These are phyloP conservation scores for Drosophila colorata DNA, from an alignment of 2,888 invertebrate genomes.

Conservation along the genomic window DNA sequence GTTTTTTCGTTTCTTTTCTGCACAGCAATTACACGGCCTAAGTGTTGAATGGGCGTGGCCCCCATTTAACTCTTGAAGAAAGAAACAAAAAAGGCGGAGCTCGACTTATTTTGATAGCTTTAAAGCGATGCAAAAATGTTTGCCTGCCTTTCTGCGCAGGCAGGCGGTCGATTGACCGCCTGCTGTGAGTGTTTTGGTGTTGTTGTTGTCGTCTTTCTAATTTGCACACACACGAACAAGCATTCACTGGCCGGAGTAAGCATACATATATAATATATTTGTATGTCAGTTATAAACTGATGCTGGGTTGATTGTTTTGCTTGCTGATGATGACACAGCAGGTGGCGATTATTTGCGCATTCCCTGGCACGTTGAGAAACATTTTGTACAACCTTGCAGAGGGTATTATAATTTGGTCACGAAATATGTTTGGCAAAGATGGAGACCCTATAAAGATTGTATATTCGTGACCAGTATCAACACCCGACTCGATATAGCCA, in stretches of 20 bases:
- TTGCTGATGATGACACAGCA: slow-evolving; percentile 20
- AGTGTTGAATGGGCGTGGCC: slow-evolving; percentile 28
- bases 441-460: too few relatives aligned
- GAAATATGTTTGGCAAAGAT: neutral
- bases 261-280: neutral
- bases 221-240: slow-evolving; percentile 58
- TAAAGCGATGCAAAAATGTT: slow-evolving; percentile 31
- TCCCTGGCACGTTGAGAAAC: neutral
- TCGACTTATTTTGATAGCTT: slow-evolving; percentile 52
- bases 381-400: neutral
- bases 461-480: too few relatives aligned
- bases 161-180: slow-evolving; percentile 18
- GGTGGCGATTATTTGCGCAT: slow-evolving; percentile 17
- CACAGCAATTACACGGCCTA: slow-evolving; percentile 48
- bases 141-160: slow-evolving; percentile 48
- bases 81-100: neutral
- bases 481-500: too few relatives aligned
- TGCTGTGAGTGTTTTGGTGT: slow-evolving; percentile 9
- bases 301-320: slow-evolving; percentile 10
- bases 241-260: slow-evolving; percentile 29
- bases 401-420: neutral
- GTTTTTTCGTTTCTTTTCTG: slow-evolving; percentile 12
- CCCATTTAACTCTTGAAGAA: slow-evolving; percentile 1
- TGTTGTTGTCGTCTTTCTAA: slow-evolving; percentile 29
- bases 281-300: slow-evolving; percentile 1